These are phyloP conservation scores for Mesorhabditis spiculigera DNA, from an alignment of 2,888 invertebrate species.

Conservation along the genomic window DNA sequence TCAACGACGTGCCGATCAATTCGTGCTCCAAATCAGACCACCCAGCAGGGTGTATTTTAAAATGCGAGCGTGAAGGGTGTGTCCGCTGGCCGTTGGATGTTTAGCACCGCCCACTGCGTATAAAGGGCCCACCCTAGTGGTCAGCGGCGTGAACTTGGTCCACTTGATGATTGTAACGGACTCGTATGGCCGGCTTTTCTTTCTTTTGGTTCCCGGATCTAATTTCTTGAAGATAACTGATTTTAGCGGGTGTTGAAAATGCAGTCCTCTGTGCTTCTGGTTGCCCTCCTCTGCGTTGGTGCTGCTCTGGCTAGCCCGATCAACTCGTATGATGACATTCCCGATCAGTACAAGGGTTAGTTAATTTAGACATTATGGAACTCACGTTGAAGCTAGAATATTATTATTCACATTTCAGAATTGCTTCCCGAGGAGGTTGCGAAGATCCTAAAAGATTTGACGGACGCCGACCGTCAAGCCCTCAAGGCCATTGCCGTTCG, in stretches of 20 bases:
- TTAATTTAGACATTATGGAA: background rate
- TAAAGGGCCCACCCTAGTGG: no score
- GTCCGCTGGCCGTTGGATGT: no score
- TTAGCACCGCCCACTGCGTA: no score
- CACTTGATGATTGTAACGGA: no score
- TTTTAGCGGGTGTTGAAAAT: background rate
- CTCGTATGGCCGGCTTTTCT: no score
- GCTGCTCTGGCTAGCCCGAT: slow-evolving; percentile 6
- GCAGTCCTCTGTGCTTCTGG: background rate
- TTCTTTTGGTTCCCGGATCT: no score
- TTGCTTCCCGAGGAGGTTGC: slow-evolving; percentile 14
- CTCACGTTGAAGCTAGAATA: background rate
- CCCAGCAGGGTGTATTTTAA: no score
- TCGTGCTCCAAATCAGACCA: no score
- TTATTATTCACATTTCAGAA: background rate
- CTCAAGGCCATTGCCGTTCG: slow-evolving; percentile 50
- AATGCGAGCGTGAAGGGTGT: no score
- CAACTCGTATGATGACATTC: slow-evolving; percentile 12
- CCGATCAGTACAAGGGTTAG: slow-evolving; percentile 15
- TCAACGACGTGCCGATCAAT: no score
- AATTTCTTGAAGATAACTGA: no score
- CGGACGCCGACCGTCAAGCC: slow-evolving; percentile 14
- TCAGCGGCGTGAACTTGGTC: no score
- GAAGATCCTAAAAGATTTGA: slow-evolving; percentile 11
- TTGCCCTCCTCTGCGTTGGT: background rate